Evolutionary conservation across 1,140 invertebrate species (phyloP), one percentile per base, ranked within the genome.

Genomic region (Heliconius congener): DNA sequence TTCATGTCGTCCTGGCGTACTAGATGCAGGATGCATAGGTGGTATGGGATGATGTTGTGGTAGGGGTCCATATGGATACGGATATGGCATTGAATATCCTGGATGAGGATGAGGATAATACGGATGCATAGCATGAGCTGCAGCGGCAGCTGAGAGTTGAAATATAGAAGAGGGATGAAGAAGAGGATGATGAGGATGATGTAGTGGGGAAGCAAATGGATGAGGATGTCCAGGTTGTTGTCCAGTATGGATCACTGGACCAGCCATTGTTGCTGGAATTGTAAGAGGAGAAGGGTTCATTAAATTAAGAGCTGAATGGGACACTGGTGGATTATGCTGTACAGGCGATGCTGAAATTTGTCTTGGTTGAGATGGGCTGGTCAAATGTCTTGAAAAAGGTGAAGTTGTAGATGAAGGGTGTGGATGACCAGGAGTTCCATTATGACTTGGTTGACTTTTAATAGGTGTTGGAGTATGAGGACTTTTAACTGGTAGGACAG

Each of bases 1-100:
- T 37, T 95, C 95, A 83, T 94, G 95, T 84, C 93, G 90, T 83
- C 90, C 91, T 74, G 93, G 87, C 46, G 92, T 94, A 81, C 95
- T 96, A 18, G 95, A 93, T 66, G 95, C 95, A 8, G 96, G 93
- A 85, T 83, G 96, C 79, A 97, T 96, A 2, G 96, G 96, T 34
- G 97, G 97, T 82, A 97, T 96, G 1, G 97, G 96, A 84, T 97
- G 96, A 8, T 96, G 96, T 85, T 96, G 97, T 27, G 96, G 96
- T 74, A 97, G 95, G 2, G 97, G 96, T 6, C 96, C 96, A 84
- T 97, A 97, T 0, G 97, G 95, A 93, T 97, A 97, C n/a, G 95
- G 95, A 88, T 96, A 96, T 9, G 96, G 96, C 86, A 96, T 95
- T 39, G 96, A 95, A 82, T 96, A 96, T 9, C 96, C 96, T 3